Percentiles rank a stretch among this genome's conserved stretches.
These are phyloP conservation scores for Catharus minimus DNA, from an alignment of 2,113 vertebrate genomes.

Conservation along the genomic window DNA sequence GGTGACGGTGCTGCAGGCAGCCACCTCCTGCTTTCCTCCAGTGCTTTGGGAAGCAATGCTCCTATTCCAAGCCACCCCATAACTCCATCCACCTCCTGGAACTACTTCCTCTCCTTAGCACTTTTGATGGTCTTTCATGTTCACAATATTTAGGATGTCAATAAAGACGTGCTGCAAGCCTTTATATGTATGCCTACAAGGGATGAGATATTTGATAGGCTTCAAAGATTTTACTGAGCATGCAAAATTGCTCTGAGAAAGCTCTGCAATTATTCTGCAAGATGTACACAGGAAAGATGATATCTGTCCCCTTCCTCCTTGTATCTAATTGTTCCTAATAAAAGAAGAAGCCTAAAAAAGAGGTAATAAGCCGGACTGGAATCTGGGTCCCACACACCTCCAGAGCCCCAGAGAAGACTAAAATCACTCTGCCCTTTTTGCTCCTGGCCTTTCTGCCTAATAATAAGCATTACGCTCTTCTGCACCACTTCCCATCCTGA, in stretches of 20 bases:
- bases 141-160: background rate
- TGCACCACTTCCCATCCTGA: background rate
- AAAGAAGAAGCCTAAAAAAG: slow-evolving; percentile 26
- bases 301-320: slow-evolving; percentile 31
- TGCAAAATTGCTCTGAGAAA: slow-evolving; percentile 34
- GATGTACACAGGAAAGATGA: slow-evolving; percentile 25
- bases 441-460: background rate
- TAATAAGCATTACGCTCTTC: background rate
- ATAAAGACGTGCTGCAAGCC: background rate
- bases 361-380: background rate
- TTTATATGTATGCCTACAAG: background rate
- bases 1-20: background rate
- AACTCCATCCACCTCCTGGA: background rate
- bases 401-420: background rate
- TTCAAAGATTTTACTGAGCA: slow-evolving; percentile 37
- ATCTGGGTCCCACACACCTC: background rate
- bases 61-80: background rate
- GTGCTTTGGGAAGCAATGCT: accelerated
- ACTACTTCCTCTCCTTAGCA: background rate
- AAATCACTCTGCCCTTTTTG: background rate
- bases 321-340: slow-evolving; percentile 21
- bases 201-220: slow-evolving; percentile 23
- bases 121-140: background rate
- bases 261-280: slow-evolving; percentile 42
- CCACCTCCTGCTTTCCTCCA: background rate